A percentile compares a stretch with the other conserved stretches of the same genome.
phyloP scores from a whole-genome alignment of 2,797 vertebrate species.

The Rousettus madagascariensis region DNA sequence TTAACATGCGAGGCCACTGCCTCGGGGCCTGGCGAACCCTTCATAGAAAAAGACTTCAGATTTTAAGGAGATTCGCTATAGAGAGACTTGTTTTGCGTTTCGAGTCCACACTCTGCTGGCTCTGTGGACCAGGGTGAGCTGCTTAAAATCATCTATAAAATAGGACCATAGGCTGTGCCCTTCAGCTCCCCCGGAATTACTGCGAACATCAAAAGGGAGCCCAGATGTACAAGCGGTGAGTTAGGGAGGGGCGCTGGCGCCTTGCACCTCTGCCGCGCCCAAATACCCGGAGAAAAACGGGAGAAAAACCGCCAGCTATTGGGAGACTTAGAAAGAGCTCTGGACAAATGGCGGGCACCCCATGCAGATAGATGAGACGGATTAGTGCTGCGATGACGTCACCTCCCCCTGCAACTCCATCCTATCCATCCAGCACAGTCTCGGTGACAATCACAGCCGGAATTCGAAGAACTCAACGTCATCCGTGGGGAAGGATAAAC shows the following conservation, averaged over 20 bases:
- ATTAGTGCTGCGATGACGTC: neutral
- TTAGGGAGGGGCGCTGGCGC: neutral
- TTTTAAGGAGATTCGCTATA: neutral
- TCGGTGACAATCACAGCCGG: neutral
- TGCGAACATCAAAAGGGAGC: neutral
- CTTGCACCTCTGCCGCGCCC: neutral
- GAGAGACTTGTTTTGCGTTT: neutral
- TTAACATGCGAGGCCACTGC: neutral
- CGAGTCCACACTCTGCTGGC: neutral
- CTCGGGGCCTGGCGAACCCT: neutral
- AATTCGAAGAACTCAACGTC: neutral
- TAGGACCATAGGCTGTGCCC: neutral
- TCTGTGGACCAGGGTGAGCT: neutral
- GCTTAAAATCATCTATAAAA: neutral
- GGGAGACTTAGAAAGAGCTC: neutral
- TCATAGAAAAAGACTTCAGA: neutral
- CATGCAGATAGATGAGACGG: too few species aligned
- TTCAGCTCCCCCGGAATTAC: neutral
- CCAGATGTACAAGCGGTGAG: too few species aligned
- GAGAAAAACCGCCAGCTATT: neutral
- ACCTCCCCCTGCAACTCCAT: too few species aligned
- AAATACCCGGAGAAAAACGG: neutral
- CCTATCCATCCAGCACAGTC: neutral
- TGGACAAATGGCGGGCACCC: neutral
- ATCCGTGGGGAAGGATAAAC: neutral